phyloP scores from a whole-genome alignment of 1,140 invertebrate genomes.

The Monomorium pharaonis region DNA sequence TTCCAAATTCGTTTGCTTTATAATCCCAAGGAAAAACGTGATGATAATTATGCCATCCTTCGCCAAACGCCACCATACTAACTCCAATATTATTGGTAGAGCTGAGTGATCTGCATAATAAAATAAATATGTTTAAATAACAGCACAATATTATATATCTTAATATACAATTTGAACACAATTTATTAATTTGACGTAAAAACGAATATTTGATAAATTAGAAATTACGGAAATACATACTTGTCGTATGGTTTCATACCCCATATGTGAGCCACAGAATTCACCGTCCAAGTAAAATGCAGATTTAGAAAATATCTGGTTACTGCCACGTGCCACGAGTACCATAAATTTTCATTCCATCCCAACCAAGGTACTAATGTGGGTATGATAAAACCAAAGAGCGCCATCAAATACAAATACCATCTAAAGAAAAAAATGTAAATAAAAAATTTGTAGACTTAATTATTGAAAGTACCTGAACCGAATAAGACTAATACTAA shows the following conservation, averaged over 20 bases:
- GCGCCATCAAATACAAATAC: constrained; percentile 92
- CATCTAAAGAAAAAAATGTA: constrained; percentile 86
- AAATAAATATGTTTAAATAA: neutral
- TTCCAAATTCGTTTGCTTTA: constrained; percentile 84
- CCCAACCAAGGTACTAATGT: constrained; percentile 92
- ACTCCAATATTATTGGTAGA: constrained; percentile 83
- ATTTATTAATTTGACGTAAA: neutral
- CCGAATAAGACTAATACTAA: too few species aligned
- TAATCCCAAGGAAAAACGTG: constrained; percentile 90
- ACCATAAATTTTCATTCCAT: constrained; percentile 93
- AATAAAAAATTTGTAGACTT: too few species aligned
- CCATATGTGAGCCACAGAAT: constrained; percentile 96
- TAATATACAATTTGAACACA: neutral
- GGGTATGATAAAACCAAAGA: constrained; percentile 95
- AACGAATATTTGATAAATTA: neutral
- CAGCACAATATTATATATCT: neutral
- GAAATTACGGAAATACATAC: constrained; percentile 81
- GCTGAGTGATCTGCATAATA: constrained; percentile 86
- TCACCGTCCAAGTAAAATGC: constrained; percentile 97
- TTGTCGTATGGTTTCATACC: constrained; percentile 96
- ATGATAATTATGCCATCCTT: constrained; percentile 91
- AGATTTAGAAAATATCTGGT: constrained; percentile 95
- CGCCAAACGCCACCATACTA: constrained; percentile 81
- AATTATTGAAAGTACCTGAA: too few species aligned
- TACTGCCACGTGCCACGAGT: constrained; percentile 93